phyloP scores from a whole-genome alignment of 2,113 vertebrate species.

The Phodopus roborovskii region DNA sequence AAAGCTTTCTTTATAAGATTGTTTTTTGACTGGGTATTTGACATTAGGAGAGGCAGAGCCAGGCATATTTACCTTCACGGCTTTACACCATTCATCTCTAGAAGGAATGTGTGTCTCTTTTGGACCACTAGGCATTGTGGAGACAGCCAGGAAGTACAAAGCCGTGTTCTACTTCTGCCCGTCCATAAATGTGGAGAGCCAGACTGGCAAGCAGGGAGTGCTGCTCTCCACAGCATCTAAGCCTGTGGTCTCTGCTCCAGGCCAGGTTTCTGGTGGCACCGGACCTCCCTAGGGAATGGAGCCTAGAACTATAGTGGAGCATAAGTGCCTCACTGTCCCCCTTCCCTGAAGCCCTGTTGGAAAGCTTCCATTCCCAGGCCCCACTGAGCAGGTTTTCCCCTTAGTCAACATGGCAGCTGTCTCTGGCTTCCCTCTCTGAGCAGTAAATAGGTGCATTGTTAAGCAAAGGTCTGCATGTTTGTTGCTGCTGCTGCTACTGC shows the following conservation, averaged over 20 bases:
- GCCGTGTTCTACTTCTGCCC: conserved; percentile 48
- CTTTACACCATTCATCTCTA: conserved; percentile 68
- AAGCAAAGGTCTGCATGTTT: neutral
- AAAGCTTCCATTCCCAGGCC: conserved; percentile 59
- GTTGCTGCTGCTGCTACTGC: neutral
- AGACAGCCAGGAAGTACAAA: conserved; percentile 68
- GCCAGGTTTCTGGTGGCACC: conserved; percentile 60
- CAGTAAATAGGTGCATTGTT: conserved; percentile 61
- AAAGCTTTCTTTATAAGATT: conserved; percentile 70
- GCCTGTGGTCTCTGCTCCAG: conserved; percentile 70
- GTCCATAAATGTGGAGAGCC: conserved; percentile 65
- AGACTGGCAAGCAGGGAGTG: neutral
- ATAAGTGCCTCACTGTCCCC: conserved; percentile 74
- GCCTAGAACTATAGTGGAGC: conserved; percentile 71
- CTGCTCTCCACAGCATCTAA: conserved; percentile 33
- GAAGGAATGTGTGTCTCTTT: conserved; percentile 63
- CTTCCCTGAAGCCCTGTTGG: conserved; percentile 54
- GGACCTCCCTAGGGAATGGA: conserved; percentile 72
- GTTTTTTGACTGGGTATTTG: conserved; percentile 63
- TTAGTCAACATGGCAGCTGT: conserved; percentile 70
- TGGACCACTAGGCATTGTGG: conserved; percentile 54
- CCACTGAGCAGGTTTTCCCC: conserved; percentile 31
- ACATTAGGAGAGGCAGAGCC: conserved; percentile 37
- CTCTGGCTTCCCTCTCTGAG: conserved; percentile 43
- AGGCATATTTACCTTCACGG: conserved; percentile 55